Conservation (phyloP, 1,140 invertebrate genomes). For the Lasioglossum baleicum region DNA sequence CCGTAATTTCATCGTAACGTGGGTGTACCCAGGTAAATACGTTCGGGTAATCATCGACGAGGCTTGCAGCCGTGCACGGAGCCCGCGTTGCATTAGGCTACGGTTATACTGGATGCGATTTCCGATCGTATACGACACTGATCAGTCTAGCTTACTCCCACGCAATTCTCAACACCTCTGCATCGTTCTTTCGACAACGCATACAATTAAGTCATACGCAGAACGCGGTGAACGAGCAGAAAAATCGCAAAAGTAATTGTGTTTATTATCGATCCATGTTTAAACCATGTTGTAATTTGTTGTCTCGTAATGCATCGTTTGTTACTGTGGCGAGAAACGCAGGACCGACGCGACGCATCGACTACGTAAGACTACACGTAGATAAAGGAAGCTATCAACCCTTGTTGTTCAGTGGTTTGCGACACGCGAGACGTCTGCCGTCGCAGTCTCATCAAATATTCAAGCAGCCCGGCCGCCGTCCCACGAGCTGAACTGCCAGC, state of each 20-base stretch:
- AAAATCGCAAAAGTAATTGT: too few relatives aligned
- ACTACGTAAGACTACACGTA: conserved; percentile 59
- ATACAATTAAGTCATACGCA: too few relatives aligned
- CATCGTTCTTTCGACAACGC: too few relatives aligned
- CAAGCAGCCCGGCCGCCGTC: conserved; percentile 65
- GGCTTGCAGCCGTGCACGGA: conserved; percentile 7
- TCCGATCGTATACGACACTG: too few relatives aligned
- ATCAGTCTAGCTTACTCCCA: too few relatives aligned
- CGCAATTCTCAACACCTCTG: too few relatives aligned
- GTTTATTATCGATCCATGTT: too few relatives aligned
- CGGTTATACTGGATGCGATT: too few relatives aligned
- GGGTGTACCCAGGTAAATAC: conserved; percentile 42
- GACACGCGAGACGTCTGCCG: conserved; percentile 71
- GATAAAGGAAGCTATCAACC: conserved; percentile 77
- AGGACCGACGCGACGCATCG: too few relatives aligned
- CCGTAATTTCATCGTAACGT: conserved; percentile 42
- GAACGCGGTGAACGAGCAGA: too few relatives aligned
- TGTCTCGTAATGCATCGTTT: neutral
- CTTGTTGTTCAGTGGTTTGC: conserved; percentile 75
- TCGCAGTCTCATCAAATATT: conserved; percentile 73
- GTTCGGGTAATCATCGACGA: conserved; percentile 27
- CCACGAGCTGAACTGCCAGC: neutral
- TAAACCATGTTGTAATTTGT: too few relatives aligned
- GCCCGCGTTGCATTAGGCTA: too few relatives aligned
- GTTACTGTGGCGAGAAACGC: neutral